These are phyloP conservation scores for Bhutanitis thaidina DNA, from an alignment of 2,888 invertebrate species.

Conservation along the genomic window DNA sequence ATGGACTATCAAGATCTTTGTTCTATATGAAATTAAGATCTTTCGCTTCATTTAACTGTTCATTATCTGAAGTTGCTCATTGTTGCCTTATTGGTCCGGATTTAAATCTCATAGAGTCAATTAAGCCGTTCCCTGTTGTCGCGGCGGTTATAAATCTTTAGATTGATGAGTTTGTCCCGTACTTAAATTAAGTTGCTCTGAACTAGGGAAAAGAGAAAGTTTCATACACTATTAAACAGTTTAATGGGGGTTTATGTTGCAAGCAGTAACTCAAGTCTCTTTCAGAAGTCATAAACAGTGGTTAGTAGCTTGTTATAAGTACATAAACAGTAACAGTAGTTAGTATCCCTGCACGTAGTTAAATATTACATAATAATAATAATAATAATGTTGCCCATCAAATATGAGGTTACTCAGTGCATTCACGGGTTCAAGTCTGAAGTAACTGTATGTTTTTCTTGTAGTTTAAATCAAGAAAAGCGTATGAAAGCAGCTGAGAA, in stretches of 20 bases:
- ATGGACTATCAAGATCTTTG: constrained; percentile 18
- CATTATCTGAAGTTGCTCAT: constrained; percentile 13
- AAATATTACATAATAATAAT: too few relatives aligned
- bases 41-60: constrained; percentile 13
- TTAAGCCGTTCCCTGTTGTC: constrained; percentile 12
- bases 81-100: constrained; percentile 19
- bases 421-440: too few relatives aligned
- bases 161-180: constrained; percentile 13
- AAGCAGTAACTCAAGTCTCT: too few relatives aligned
- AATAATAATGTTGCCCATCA: too few relatives aligned
- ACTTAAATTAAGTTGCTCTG: constrained; percentile 6
- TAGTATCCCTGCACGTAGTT: too few relatives aligned
- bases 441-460: too few relatives aligned
- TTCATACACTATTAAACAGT: background rate
- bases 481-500: too few relatives aligned
- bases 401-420: background rate
- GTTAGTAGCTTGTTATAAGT: too few relatives aligned
- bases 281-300: too few relatives aligned
- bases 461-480: too few relatives aligned
- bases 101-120: constrained; percentile 17
- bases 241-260: too few relatives aligned
- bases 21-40: constrained; percentile 20
- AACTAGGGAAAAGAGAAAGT: constrained; percentile 11
- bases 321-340: too few relatives aligned
- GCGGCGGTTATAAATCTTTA: constrained; percentile 10